Evolutionary conservation across 2,797 vertebrate genomes (phyloP), one percentile per base, ranked within the genome.

Genomic region (Mormyrus hasselquistii): DNA sequence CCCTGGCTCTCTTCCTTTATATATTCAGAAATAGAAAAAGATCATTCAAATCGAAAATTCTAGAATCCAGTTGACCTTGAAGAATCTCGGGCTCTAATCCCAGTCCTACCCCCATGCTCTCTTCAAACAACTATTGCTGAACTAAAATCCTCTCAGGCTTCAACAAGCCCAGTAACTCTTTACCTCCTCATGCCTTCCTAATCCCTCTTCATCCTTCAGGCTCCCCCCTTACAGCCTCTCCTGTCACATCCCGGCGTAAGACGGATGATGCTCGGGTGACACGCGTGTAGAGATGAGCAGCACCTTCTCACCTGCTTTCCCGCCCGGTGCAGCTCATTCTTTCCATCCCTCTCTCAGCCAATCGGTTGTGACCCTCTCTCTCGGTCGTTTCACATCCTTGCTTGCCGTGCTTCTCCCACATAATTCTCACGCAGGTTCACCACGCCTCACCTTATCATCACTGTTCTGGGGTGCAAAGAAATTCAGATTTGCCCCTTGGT

Each of bases 51-150:
- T 85, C 44, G n/a, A 87, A 59, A 57, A 59, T 41, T 22, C 49
- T 50, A 12, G 22, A 85, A 85, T 85, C 82, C 82, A 85, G 82
- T 52, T 85, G 82, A 85, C 82, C 53, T 87, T 87, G 86, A 59
- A 87, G 53, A 57, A 87, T 57, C 29, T 87, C 14, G 19, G 34
- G 7, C 29, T 87, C 53, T 87, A 34, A 55, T 87, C 86, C 53
- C 10, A 53, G 16, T 41, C 29, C 29, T 22, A 53, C 53, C 52
- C 50, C 9, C 82, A 49, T 59, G 14, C 53, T 57, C 12, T 41
- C 86, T 87, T 87, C 86, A 87, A 59, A 87, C 52, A 57, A 85
- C 82, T 85, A 47, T 44, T 59, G 50, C 86, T 41, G 29, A 87
- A 57, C 34, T 87, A 59, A 87, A 87, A 87, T 57, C 82, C 82